A percentile compares a stretch with the other conserved stretches of the same genome.
Evolutionary conservation across 1,140 invertebrate species (phyloP).

Genomic region (Drosophila sturtevanti): DNA sequence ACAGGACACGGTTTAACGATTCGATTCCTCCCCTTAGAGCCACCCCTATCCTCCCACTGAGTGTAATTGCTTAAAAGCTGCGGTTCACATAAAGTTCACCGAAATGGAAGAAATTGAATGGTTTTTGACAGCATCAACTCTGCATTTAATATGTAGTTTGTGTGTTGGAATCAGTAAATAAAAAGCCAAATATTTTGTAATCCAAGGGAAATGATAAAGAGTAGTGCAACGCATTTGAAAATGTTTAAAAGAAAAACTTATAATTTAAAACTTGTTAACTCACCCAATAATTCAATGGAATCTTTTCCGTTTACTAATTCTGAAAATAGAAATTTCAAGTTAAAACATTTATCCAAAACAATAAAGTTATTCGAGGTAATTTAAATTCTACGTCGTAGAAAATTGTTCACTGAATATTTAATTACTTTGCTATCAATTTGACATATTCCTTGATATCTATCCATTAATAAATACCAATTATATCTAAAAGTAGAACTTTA

Average conservation of each 20-base stretch:
- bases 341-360: not conserved
- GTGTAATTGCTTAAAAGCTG: not conserved
- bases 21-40: not conserved
- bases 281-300: not conserved
- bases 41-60: not conserved
- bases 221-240: not conserved
- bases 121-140: not conserved
- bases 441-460: not conserved
- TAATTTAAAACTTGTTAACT: not conserved
- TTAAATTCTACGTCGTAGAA: not conserved
- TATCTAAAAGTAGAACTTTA: not conserved
- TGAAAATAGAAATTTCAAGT: not conserved
- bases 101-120: conserved; percentile 2
- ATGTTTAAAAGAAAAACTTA: not conserved
- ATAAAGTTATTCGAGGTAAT: not conserved
- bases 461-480: conserved; percentile 12
- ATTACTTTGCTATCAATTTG: not conserved
- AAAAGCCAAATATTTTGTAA: not conserved
- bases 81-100: not conserved
- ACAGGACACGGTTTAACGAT: not conserved
- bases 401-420: not conserved
- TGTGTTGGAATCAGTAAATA: not conserved
- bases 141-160: conserved; percentile 8
- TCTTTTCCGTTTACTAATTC: not conserved
- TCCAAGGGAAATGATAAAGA: not conserved